Evolutionary conservation across 2,797 vertebrate genomes (phyloP).

Genomic region (Intellagama lesueurii): DNA sequence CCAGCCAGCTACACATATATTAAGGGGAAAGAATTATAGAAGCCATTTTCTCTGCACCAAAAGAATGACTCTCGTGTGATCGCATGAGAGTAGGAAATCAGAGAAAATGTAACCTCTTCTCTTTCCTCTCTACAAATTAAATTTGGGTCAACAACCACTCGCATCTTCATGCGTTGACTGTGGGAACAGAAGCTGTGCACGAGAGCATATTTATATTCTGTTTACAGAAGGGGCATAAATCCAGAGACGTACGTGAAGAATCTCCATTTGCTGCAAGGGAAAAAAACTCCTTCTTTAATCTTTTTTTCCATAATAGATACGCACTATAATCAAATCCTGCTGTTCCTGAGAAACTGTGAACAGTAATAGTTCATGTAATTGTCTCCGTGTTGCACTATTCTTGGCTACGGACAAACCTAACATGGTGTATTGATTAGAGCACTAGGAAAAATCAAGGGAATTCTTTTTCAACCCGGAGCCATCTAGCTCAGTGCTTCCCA

Average conservation of each 20-base stretch:
- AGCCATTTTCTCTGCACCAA: no score
- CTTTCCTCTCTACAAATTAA: background rate
- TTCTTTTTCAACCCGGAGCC: no score
- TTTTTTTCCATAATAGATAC: background rate
- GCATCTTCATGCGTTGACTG: background rate
- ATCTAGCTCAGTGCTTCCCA: no score
- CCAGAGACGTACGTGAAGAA: background rate
- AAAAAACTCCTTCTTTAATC: background rate
- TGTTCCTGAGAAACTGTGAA: background rate
- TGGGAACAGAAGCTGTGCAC: constrained; percentile 5
- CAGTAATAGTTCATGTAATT: no score
- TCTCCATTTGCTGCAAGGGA: background rate
- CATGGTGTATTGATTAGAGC: no score
- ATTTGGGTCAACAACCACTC: background rate
- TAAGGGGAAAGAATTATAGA: no score
- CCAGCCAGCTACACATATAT: no score
- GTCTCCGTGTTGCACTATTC: no score
- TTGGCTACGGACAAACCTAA: no score
- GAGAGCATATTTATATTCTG: background rate
- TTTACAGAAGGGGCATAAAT: background rate
- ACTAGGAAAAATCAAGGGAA: no score
- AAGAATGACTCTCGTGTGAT: no score
- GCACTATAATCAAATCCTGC: background rate
- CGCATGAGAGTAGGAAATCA: no score
- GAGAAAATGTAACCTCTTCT: background rate